Base-by-base conservation (phyloP, 2,113 vertebrate species). In the Odocoileus virginianus region DNA sequence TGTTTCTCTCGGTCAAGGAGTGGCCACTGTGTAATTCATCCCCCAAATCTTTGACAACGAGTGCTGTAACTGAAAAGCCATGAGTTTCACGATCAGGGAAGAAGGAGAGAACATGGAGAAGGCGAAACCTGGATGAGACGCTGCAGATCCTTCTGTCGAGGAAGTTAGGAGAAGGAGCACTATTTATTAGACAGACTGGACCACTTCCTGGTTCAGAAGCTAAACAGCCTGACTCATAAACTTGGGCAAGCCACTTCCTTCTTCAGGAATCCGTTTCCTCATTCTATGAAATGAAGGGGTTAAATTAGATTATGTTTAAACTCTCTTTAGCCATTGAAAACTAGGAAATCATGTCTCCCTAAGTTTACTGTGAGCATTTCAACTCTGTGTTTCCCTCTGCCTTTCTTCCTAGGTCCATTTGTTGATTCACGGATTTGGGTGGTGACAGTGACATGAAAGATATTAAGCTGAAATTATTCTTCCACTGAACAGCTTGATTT, bases 381-480 rank as follows among this genome's bases (percentile, higher is more conserved):
- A 89, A 27, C 19, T 79, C 61, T 17, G 14, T 23, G 57, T 52
- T 50, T 79, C 86, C 81, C 19, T 45, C 23, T 86, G 28, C 57
- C 23, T 92, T 43, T 89, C 55, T 54, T 43, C 33, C 40, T 45
- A 5, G 52, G 16, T 40, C 30, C 7, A 50, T 43, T 28, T 88
- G 23, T 91, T 87, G 45, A 47, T 83, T 87, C 86, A 81, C 11
- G 30, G 9, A n/a, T 82, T 57, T 95, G 17, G 36, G 40, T 54
- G 27, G 40, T 71, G 30, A 84, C 9, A 81, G 19, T 76, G 47
- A 82, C 25, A 11, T 47, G 87, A n/a, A 89, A 9, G n/a, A 55
- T 33, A 87, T 27, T 28, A 43, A 67, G 7, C 67, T 60, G 86
- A 87, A 95, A 87, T 87, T 40, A 87, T 30, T 15, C 15, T 84